These are phyloP conservation scores for Typhlichthys eigenmanni DNA, from an alignment of 2,797 vertebrate species.

Conservation along the genomic window DNA sequence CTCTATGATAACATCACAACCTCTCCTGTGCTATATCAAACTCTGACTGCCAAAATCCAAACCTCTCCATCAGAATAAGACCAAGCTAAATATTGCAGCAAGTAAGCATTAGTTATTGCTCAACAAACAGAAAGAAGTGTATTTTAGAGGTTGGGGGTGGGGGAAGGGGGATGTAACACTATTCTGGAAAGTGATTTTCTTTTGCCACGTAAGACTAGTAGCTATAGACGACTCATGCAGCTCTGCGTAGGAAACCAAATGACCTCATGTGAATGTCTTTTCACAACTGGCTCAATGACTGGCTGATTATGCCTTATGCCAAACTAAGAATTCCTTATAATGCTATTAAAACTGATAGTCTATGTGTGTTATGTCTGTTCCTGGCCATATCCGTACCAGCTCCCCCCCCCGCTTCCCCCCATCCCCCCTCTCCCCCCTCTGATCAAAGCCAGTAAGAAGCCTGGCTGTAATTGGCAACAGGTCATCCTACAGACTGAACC, in stretches of 20 bases:
- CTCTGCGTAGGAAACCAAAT: slow-evolving; percentile 16
- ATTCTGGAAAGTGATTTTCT: slow-evolving; percentile 13
- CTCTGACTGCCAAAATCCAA: not conserved
- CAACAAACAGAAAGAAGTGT: slow-evolving; percentile 24
- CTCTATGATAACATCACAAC: not conserved
- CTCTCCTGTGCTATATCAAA: slow-evolving; percentile 11
- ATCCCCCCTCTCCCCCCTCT: slow-evolving; percentile 15
- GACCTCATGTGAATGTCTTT: slow-evolving; percentile 60
- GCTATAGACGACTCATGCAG: slow-evolving; percentile 31
- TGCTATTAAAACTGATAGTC: not conserved
- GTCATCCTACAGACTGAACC: slow-evolving; percentile 28
- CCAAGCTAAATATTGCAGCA: not conserved
- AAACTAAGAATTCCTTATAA: slow-evolving; percentile 14
- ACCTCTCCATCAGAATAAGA: slow-evolving; percentile 1
- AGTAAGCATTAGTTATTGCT: slow-evolving; percentile 16
- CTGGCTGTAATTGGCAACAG: slow-evolving; percentile 58
- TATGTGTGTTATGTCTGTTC: not conserved
- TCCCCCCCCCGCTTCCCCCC: slow-evolving; percentile 18
- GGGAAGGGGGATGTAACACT: slow-evolving; percentile 14
- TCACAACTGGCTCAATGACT: slow-evolving; percentile 51
- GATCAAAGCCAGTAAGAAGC: slow-evolving; percentile 50
- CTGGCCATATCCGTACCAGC: slow-evolving; percentile 20
- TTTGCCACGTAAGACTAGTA: slow-evolving; percentile 18
- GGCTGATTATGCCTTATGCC: slow-evolving; percentile 39
- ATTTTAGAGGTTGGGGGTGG: slow-evolving; percentile 38